Evolutionary conservation across 2,888 invertebrate genomes (phyloP).

Genomic region (Apodemia duryi): DNA sequence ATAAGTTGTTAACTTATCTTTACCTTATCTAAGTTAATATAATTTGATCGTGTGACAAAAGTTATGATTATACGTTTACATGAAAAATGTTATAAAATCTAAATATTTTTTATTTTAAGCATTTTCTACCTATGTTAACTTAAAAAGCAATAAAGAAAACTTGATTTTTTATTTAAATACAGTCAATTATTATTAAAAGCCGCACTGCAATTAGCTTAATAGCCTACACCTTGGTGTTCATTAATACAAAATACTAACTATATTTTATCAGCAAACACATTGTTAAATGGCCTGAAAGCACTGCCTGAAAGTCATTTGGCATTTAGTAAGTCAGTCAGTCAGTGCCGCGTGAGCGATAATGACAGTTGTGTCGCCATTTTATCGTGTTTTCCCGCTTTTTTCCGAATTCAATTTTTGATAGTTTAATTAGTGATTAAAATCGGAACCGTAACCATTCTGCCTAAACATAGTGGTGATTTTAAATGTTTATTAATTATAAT

Average conservation of each 20-base stretch:
- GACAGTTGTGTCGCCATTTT: constrained; percentile 50
- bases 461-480: neutral
- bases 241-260: constrained; percentile 20
- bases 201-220: constrained; percentile 15
- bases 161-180: neutral
- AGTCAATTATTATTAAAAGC: constrained; percentile 3
- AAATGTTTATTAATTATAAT: neutral
- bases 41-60: too few relatives aligned
- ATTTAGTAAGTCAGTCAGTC: constrained; percentile 58
- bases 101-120: too few relatives aligned
- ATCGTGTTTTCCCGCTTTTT: constrained; percentile 49
- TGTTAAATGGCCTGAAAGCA: constrained; percentile 17
- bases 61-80: too few relatives aligned
- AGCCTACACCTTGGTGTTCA: constrained; percentile 11
- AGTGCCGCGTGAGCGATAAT: constrained; percentile 46
- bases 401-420: neutral
- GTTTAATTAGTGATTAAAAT: neutral
- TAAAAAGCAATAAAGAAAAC: too few relatives aligned
- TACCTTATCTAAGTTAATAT: too few relatives aligned
- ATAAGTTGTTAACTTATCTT: too few relatives aligned
- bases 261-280: constrained; percentile 20
- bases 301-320: constrained; percentile 29
- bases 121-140: too few relatives aligned
- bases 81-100: too few relatives aligned
- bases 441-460: neutral